Base-by-base conservation (phyloP, 2,113 vertebrate genomes). In the Hepsetus odoe region DNA sequence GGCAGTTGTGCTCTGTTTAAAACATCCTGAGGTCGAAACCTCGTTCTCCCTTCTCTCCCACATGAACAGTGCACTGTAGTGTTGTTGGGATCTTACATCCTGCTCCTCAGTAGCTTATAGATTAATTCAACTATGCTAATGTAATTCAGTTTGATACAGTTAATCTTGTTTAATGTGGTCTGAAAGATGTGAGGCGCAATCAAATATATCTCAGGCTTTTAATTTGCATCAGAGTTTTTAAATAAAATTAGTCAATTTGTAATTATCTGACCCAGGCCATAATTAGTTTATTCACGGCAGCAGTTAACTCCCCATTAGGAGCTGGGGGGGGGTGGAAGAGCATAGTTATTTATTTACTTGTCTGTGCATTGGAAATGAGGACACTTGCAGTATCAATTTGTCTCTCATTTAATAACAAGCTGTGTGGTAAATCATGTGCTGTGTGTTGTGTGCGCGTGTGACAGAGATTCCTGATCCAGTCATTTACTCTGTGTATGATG, bases 91-190 rank as follows among this genome's bases (percentile, higher is more conserved):
- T 85, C 86, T 86, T 91, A 88, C 89, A 86, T 91, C 85, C 87
- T 81, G 74, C 82, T 20, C 68, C 84, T 81, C 90, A 78, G 77
- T 89, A 26, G 42, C 51, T 66, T 65, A 88, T 91, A 86, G 91
- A 92, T 93, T 92, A 89, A 93, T 92, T 91, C 87, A 88, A 89
- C 89, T 92, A 92, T 94, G 91, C 89, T 92, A 92, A 93, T 94
- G 92, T 87, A 91, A 92, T 92, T 92, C 88, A 91, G 88, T 90
- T 91, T 91, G 87, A 92, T 92, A 88, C 88, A 92, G 91, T 93
- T 92, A 89, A 94, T 94, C 92, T 92, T 90, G 84, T 85, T 83
- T 93, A 93, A 94, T 94, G 90, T 88, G 90, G 88, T 90, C 87
- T 91, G 91, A 93, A 91, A 86, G 90, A 93, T 92, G 89, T 89